Conservation (phyloP, 2,797 vertebrate genomes). For the Sebastes nivosus region DNA sequence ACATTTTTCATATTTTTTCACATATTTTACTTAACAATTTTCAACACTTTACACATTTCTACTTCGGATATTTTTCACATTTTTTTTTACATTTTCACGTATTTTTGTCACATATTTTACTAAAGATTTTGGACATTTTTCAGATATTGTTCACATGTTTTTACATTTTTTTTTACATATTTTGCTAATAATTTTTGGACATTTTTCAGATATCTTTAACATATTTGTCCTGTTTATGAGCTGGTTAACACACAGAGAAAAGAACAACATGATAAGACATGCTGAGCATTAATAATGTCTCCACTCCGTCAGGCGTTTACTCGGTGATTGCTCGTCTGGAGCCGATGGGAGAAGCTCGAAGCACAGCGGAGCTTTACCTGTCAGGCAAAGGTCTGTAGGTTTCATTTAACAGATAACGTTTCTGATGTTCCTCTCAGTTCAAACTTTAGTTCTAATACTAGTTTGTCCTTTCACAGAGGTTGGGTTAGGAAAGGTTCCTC, state of each 20-base stretch:
- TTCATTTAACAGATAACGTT: neutral
- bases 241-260: too few relatives aligned
- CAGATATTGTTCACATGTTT: too few relatives aligned
- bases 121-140: neutral
- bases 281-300: neutral
- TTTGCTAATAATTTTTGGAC: too few relatives aligned
- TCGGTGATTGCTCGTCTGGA: conserved; percentile 92
- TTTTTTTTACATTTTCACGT: too few relatives aligned
- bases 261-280: too few relatives aligned
- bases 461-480: conserved; percentile 86
- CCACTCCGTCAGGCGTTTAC: conserved; percentile 85
- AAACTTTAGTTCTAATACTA: conserved; percentile 4
- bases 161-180: too few relatives aligned
- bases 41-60: too few relatives aligned
- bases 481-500: conserved; percentile 87
- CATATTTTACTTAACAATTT: neutral
- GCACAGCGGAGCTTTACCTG: conserved; percentile 92
- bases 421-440: neutral
- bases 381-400: conserved; percentile 89
- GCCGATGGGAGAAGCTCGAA: conserved; percentile 91
- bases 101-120: too few relatives aligned
- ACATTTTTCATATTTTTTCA: neutral
- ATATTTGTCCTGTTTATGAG: neutral
- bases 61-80: neutral
- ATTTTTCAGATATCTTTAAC: neutral